Conservation (phyloP, 2,797 vertebrate genomes). For the Enteromius viviparus region DNA sequence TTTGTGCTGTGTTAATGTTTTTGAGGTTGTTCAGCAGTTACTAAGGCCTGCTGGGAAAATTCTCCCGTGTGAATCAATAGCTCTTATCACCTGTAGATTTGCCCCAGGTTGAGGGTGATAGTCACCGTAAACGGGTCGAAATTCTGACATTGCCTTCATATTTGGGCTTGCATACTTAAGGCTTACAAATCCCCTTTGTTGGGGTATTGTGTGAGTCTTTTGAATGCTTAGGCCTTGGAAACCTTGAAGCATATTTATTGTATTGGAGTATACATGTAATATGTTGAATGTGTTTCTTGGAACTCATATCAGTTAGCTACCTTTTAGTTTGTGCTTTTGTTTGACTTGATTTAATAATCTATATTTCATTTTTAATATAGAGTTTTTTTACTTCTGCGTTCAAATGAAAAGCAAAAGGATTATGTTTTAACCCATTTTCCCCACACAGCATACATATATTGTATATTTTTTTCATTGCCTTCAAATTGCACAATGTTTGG, state of each 20-base stretch:
- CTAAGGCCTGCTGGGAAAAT: constrained; percentile 20
- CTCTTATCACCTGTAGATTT: constrained; percentile 50
- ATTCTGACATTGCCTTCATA: neutral
- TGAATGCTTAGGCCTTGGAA: neutral
- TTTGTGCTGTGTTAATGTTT: constrained; percentile 23
- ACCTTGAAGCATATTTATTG: neutral
- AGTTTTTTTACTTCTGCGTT: neutral
- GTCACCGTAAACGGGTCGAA: constrained; percentile 6
- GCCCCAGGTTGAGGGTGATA: constrained; percentile 1
- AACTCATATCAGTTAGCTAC: neutral
- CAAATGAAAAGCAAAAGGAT: neutral
- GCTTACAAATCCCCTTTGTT: constrained; percentile 1
- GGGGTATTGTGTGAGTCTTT: neutral
- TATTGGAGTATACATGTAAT: neutral
- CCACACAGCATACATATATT: neutral
- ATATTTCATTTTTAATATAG: neutral
- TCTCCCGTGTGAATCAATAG: constrained; percentile 11
- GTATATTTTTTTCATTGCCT: neutral
- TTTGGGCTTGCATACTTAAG: neutral
- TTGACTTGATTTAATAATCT: neutral
- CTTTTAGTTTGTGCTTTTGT: neutral
- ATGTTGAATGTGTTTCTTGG: neutral
- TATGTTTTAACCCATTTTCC: neutral
- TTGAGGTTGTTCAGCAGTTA: constrained; percentile 14
- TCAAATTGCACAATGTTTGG: neutral